Conservation (phyloP, 2,888 invertebrate species). For the Cetonia aurata region DNA sequence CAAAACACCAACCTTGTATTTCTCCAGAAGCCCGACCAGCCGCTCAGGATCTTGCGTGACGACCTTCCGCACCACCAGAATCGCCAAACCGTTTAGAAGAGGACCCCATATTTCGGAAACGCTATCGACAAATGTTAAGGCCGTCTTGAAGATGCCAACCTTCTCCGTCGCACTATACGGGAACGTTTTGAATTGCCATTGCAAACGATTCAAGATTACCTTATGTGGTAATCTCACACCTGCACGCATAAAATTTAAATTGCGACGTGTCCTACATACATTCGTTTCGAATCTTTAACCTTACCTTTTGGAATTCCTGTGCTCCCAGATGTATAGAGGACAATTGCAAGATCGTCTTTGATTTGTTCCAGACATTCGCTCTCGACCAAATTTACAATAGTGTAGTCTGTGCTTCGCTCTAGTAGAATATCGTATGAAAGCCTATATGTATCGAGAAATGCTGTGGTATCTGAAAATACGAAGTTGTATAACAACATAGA, state of each 20-base stretch:
- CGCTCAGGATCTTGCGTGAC: slow-evolving; percentile 84
- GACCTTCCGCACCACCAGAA: slow-evolving; percentile 80
- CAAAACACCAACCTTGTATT: slow-evolving; percentile 72
- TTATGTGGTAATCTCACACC: slow-evolving; percentile 85
- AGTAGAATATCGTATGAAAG: slow-evolving; percentile 69
- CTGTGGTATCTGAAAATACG: slow-evolving; percentile 55
- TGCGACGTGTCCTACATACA: too few relatives aligned
- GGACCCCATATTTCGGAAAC: slow-evolving; percentile 91
- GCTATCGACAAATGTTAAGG: slow-evolving; percentile 92
- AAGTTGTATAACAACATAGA: too few relatives aligned
- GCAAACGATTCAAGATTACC: slow-evolving; percentile 83
- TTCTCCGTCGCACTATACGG: slow-evolving; percentile 78
- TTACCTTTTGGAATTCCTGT: slow-evolving; percentile 90
- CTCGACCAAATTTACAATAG: slow-evolving; percentile 64
- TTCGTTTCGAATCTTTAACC: not conserved
- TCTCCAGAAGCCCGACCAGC: slow-evolving; percentile 76
- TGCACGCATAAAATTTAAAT: slow-evolving; percentile 58
- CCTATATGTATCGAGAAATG: slow-evolving; percentile 57
- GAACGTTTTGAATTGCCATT: slow-evolving; percentile 89
- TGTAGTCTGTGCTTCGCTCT: slow-evolving; percentile 66
- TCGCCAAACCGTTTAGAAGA: slow-evolving; percentile 77
- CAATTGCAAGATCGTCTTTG: slow-evolving; percentile 74
- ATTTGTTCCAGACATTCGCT: slow-evolving; percentile 65
- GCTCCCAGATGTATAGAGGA: slow-evolving; percentile 90
- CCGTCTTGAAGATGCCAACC: slow-evolving; percentile 89